These are phyloP conservation scores for Hafferia zeledoni DNA, from an alignment of 2,797 vertebrate species.

Conservation along the genomic window DNA sequence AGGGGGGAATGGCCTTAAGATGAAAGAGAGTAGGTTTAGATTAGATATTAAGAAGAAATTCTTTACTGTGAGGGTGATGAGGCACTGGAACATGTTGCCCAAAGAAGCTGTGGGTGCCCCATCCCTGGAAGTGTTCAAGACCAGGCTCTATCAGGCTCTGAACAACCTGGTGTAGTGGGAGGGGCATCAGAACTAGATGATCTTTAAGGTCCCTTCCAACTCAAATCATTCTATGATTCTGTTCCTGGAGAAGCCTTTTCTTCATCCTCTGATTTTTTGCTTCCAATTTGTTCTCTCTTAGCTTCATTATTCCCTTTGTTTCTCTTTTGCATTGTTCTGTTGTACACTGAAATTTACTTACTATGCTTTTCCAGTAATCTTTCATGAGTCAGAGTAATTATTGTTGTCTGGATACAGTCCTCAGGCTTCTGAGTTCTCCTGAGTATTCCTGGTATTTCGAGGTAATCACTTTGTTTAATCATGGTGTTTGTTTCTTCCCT, in stretches of 20 bases:
- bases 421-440: neutral
- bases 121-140: neutral
- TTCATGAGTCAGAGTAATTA: neutral
- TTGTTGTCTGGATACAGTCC: neutral
- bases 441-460: neutral
- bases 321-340: neutral
- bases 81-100: neutral
- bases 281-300: neutral
- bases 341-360: neutral
- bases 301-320: neutral
- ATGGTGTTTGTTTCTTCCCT: neutral
- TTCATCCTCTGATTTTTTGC: neutral
- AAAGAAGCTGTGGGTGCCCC: neutral
- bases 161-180: neutral
- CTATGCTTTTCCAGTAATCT: neutral
- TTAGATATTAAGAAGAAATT: neutral
- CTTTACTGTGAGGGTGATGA: neutral
- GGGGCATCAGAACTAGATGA: neutral
- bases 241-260: neutral
- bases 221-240: neutral
- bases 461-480: neutral
- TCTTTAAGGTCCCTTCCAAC: neutral
- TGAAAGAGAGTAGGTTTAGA: neutral
- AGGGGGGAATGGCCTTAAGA: neutral
- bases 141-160: neutral